These are phyloP conservation scores for Heliconius sara DNA, from an alignment of 2,888 invertebrate genomes.

Conservation along the genomic window DNA sequence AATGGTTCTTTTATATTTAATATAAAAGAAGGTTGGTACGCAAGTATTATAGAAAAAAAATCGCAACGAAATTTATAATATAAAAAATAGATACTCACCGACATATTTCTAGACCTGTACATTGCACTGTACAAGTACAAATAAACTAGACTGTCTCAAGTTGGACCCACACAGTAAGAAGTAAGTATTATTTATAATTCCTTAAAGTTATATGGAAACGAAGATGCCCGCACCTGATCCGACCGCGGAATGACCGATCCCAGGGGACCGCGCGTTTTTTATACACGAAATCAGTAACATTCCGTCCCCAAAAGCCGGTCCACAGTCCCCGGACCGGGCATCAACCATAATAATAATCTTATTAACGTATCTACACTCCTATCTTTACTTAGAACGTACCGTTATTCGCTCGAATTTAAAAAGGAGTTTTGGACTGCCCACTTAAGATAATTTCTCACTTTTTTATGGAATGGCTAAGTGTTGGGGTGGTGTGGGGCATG, in stretches of 20 bases:
- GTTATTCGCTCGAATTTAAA: constrained; percentile 78
- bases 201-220: constrained; percentile 55
- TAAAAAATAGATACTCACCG: constrained; percentile 44
- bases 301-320: constrained; percentile 81
- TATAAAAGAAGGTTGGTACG: not conserved
- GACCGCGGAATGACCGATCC: constrained; percentile 79
- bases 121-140: constrained; percentile 45
- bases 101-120: constrained; percentile 43
- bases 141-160: constrained; percentile 30
- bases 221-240: constrained; percentile 76
- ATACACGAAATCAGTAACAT: constrained; percentile 81
- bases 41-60: constrained; percentile 23
- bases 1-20: not conserved
- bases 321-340: constrained; percentile 74
- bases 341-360: constrained; percentile 81
- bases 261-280: constrained; percentile 78
- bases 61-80: constrained; percentile 28
- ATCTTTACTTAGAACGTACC: constrained; percentile 82
- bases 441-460: constrained; percentile 82
- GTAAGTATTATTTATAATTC: constrained; percentile 33
- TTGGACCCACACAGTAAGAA: constrained; percentile 27
- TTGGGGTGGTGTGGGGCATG: constrained; percentile 64
- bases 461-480: constrained; percentile 70
- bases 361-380: constrained; percentile 82
- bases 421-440: constrained; percentile 71